A percentile compares a stretch with the other conserved stretches of the same genome.
These are phyloP conservation scores for Osmoderma eremita DNA, from an alignment of 2,888 invertebrate species.

Conservation along the genomic window DNA sequence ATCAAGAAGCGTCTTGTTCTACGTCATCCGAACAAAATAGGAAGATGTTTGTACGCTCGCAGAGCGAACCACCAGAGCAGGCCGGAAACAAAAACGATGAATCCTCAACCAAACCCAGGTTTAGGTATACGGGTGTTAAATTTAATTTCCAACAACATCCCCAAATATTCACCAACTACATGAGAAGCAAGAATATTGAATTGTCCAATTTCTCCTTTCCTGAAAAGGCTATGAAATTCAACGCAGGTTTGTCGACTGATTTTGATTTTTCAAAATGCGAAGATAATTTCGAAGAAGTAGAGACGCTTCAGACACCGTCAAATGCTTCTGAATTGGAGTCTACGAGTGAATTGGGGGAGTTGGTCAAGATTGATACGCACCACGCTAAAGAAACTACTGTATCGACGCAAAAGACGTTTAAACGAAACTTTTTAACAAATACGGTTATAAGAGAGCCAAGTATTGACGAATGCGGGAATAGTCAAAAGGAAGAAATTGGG, in stretches of 20 bases:
- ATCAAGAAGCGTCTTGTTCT: constrained; percentile 21
- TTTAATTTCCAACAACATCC: constrained; percentile 80
- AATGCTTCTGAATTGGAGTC: constrained; percentile 80
- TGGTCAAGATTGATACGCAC: constrained; percentile 44
- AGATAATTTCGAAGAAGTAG: constrained; percentile 67
- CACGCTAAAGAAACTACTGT: constrained; percentile 49
- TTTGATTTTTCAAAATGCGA: constrained; percentile 52
- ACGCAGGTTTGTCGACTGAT: constrained; percentile 50
- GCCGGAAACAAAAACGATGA: constrained; percentile 43
- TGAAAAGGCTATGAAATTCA: constrained; percentile 68
- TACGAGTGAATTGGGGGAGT: constrained; percentile 61
- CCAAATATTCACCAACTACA: constrained; percentile 78
- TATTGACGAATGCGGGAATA: neutral
- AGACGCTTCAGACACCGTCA: constrained; percentile 77
- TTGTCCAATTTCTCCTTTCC: constrained; percentile 70
- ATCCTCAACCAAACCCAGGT: constrained; percentile 54
- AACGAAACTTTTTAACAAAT: constrained; percentile 63
- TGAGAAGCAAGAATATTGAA: constrained; percentile 79
- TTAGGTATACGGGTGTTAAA: constrained; percentile 77
- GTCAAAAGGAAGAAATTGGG: neutral
- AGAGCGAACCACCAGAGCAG: constrained; percentile 58
- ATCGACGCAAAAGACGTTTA: constrained; percentile 60
- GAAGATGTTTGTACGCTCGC: constrained; percentile 50
- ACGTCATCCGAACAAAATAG: constrained; percentile 14
- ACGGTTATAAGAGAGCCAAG: constrained; percentile 61